Evolutionary conservation across 2,888 invertebrate species (phyloP), one percentile per base, ranked within the genome.

Genomic region (Germaria angustata): DNA sequence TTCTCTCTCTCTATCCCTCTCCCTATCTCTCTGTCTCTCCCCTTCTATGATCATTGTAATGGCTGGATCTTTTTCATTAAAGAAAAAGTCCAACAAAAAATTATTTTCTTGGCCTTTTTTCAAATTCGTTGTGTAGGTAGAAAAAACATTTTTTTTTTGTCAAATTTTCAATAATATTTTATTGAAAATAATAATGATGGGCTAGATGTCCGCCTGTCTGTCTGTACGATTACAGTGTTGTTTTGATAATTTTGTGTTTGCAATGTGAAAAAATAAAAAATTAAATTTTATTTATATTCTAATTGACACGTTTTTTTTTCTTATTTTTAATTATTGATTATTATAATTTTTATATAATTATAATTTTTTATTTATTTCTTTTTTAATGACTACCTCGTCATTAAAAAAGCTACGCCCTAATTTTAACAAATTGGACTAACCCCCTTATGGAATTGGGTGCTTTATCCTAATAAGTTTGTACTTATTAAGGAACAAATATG

Each of bases 91-190:
- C n/a, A 34, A 22, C 11, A 28, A 1, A 55, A 34, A 34, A 17
- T 1, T 8, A n/a, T 15, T 3, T 59, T 39, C 6, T 39, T 22
- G n/a, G 8, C n/a, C n/a, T n/a, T n/a, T n/a, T 39, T 39, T 39
- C n/a, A 1, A 57, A 61, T 39, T 72, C 8, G n/a, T n/a, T 63
- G 63, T 53, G 71, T 71, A 46, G 71, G 71, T 24, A 34, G 34
- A 13, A 44, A 32, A 11, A 24, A 24, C n/a, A n/a, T n/a, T n/a
- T n/a, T n/a, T 13, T 2, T 68, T 68, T 41, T 68, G 39, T 53
- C 15, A 53, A 44, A 41, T 39, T 28, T 68, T 41, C 28, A 39
- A 34, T 34, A 53, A 51, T 49, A 65, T 65, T 65, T 65, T 65
- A 8, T 20, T 49, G 15, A 44, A 63, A 32, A 65, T 63, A 0